Evolutionary conservation across 2,113 vertebrate genomes (phyloP), one percentile per base, ranked within the genome.

Genomic region (Laticauda colubrina): DNA sequence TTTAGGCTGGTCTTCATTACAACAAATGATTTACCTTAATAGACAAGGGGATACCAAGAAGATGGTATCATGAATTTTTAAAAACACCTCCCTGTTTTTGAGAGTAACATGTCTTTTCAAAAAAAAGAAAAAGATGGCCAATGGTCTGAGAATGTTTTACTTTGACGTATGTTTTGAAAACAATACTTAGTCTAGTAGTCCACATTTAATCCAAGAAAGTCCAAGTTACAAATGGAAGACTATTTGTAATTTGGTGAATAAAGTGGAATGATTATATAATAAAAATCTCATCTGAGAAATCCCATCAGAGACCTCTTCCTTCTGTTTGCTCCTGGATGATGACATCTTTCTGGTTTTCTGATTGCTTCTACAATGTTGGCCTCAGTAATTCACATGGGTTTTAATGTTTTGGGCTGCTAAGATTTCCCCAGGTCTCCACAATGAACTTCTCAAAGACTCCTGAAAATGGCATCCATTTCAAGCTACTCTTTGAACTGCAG

Each of bases 381-480:
- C 11, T 69, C 7, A 23, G 18, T 48, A 26, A 91, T 59, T 5
- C 45, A 26, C 39, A 10, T 39, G 45, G 57, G 23, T 18, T 87
- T 61, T 56, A 51, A 59, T n/a, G 45, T 89, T 85, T 89, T 48
- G 11, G 18, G 29, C 51, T 59, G 92, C 43, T 57, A 48, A 55
- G 20, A 14, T 39, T 86, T 81, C 51, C 26, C 34, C 43, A 57
- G 34, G 14, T 85, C 55, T 89, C 53, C 24, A 10, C 14, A 39
- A 54, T 57, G 69, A 34, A 54, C 59, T 59, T 43, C 26, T 59
- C 57, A 39, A 89, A 85, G 53, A 45, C 24, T 86, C 39, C 75
- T 85, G 21, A 56, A 85, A 92, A 92, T 89, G 55, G 88, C 69
- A 93, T 61, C 29, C 15, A 45, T 93, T 55, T 89, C 43, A 53